phyloP scores from a whole-genome alignment of 2,888 invertebrate species.

The Lycocerus yunnanus region DNA sequence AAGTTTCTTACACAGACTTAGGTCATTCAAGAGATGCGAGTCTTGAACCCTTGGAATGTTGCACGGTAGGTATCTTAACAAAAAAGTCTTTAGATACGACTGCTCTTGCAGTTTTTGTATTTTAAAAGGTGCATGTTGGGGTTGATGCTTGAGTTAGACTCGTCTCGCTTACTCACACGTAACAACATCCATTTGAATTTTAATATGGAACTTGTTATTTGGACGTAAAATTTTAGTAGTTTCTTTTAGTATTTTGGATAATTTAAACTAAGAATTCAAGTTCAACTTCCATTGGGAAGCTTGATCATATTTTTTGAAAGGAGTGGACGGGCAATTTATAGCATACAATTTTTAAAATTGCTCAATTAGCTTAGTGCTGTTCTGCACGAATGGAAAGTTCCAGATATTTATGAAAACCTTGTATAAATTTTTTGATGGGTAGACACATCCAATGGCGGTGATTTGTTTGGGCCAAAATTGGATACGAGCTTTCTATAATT shows the following conservation, averaged over 20 bases:
- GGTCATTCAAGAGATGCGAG: slow-evolving; percentile 29
- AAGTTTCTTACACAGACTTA: slow-evolving; percentile 5
- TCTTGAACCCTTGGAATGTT: slow-evolving; percentile 47
- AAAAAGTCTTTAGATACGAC: slow-evolving; percentile 27
- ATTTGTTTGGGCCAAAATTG: neutral
- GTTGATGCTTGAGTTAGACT: neutral
- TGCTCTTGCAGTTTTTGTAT: slow-evolving; percentile 21
- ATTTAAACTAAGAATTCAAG: no score
- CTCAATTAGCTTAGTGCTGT: no score
- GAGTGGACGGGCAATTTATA: no score
- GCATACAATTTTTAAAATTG: no score
- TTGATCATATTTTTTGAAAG: no score
- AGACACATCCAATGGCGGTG: no score
- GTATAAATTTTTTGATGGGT: neutral
- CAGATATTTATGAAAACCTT: neutral
- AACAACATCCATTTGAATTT: no score
- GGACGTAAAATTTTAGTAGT: no score
- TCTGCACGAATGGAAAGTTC: neutral
- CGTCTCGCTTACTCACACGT: neutral
- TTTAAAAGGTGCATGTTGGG: slow-evolving; percentile 6
- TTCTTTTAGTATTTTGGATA: no score
- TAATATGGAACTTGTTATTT: neutral
- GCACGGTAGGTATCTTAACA: slow-evolving; percentile 45
- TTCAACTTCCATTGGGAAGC: no score
- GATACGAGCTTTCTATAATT: neutral